These are phyloP conservation scores for Bugula neritina DNA, from an alignment of 2,888 invertebrate genomes.

Conservation along the genomic window DNA sequence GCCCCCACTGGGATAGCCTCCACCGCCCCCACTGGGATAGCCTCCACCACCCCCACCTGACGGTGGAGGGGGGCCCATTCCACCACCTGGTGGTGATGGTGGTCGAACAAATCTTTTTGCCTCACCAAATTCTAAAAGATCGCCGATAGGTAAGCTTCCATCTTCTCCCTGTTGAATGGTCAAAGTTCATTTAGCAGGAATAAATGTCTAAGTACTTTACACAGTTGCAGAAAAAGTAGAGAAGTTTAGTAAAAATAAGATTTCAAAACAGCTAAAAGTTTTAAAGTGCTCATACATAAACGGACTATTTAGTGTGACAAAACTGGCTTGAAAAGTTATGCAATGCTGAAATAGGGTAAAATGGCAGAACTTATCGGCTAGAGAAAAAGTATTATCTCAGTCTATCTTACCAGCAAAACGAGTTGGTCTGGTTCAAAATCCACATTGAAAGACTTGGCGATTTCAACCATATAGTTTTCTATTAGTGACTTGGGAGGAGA, in stretches of 20 bases:
- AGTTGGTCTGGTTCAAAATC: conserved; percentile 83
- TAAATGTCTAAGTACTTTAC: too few relatives aligned
- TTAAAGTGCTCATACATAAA: too few relatives aligned
- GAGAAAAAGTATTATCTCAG: too few relatives aligned
- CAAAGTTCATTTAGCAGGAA: too few relatives aligned
- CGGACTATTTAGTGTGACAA: too few relatives aligned
- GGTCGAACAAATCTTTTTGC: neutral
- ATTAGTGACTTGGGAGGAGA: conserved; percentile 90
- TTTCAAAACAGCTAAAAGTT: too few relatives aligned
- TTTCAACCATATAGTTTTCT: conserved; percentile 70
- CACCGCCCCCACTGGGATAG: conserved; percentile 1
- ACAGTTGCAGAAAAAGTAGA: too few relatives aligned
- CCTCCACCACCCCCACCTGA: conserved; percentile 2
- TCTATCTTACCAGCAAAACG: conserved; percentile 24
- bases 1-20: conserved; percentile 10
- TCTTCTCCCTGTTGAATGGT: conserved; percentile 21
- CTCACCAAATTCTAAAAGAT: conserved; percentile 26
- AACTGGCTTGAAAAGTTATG: too few relatives aligned
- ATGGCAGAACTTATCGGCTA: too few relatives aligned
- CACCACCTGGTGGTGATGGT: neutral
- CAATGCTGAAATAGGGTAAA: too few relatives aligned
- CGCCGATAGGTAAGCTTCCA: conserved; percentile 11
- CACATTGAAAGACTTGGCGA: conserved; percentile 86
- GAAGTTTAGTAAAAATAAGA: too few relatives aligned
- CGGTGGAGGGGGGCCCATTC: neutral